Conservation (phyloP, 2,113 vertebrate genomes). For the Falcunculus frontatus region DNA sequence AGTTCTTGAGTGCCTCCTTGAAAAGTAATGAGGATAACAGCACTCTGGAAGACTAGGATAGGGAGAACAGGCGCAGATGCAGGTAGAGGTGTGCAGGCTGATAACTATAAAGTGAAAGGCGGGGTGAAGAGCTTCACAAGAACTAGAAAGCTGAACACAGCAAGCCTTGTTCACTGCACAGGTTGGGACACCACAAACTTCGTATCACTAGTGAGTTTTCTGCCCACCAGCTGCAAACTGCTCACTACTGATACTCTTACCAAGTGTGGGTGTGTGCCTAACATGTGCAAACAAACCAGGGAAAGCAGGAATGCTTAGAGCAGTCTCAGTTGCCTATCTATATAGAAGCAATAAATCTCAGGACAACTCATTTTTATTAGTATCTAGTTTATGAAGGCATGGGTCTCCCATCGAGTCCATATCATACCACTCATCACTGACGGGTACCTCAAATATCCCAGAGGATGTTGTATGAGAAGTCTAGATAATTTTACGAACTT, state of each 20-base stretch:
- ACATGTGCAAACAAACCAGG: neutral
- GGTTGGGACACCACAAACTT: neutral
- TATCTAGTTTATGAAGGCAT: neutral
- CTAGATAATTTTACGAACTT: neutral
- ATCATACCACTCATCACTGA: neutral
- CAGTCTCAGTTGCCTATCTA: neutral
- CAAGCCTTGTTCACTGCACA: neutral
- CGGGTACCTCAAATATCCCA: neutral
- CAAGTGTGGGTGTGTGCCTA: neutral
- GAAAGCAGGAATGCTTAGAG: neutral
- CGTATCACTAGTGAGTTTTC: neutral
- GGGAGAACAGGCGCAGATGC: neutral
- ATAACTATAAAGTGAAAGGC: neutral
- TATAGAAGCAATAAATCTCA: neutral
- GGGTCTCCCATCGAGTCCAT: neutral
- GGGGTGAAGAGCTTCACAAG: neutral
- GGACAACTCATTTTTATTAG: neutral
- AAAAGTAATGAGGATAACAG: neutral
- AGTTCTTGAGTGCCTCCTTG: neutral
- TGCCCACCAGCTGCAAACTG: neutral
- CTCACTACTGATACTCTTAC: neutral
- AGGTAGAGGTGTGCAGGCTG: neutral
- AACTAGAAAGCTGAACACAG: neutral
- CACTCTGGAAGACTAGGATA: neutral
- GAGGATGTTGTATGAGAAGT: neutral